Evolutionary conservation across 2,797 vertebrate genomes (phyloP).

Genomic region (Hozukius guyotensis): DNA sequence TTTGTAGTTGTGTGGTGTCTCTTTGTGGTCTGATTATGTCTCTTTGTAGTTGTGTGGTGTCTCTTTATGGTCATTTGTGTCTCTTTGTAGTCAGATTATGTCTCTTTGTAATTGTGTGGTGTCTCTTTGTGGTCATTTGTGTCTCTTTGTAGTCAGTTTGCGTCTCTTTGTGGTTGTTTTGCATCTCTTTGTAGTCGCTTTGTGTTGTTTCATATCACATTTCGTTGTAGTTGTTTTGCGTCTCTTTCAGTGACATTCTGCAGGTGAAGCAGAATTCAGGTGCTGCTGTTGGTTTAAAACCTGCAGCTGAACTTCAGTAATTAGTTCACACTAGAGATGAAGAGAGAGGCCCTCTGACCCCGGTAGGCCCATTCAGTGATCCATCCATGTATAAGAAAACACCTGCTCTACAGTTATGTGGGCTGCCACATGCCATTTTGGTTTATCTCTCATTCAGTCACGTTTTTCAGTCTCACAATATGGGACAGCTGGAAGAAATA

Average conservation of each 20-base stretch:
- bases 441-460: constrained; percentile 24
- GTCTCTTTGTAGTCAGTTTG: too few relatives aligned
- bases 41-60: too few relatives aligned
- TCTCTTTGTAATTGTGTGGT: too few relatives aligned
- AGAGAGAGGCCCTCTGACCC: background rate
- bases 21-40: too few relatives aligned
- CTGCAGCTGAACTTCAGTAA: background rate
- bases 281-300: background rate
- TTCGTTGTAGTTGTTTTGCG: background rate
- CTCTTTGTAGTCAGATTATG: too few relatives aligned
- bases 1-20: background rate
- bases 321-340: background rate
- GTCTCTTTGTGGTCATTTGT: too few relatives aligned
- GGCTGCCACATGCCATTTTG: constrained; percentile 3
- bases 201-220: background rate
- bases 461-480: constrained; percentile 22
- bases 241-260: background rate
- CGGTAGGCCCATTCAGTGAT: background rate
- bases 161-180: background rate
- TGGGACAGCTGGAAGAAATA: constrained; percentile 49
- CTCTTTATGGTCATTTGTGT: too few relatives aligned
- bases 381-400: background rate
- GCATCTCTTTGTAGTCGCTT: background rate
- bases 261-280: background rate
- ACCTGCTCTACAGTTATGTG: constrained; percentile 19